These are phyloP conservation scores for Caenorhabditis briggsae DNA, from an alignment of 1,140 invertebrate genomes.

Conservation along the genomic window DNA sequence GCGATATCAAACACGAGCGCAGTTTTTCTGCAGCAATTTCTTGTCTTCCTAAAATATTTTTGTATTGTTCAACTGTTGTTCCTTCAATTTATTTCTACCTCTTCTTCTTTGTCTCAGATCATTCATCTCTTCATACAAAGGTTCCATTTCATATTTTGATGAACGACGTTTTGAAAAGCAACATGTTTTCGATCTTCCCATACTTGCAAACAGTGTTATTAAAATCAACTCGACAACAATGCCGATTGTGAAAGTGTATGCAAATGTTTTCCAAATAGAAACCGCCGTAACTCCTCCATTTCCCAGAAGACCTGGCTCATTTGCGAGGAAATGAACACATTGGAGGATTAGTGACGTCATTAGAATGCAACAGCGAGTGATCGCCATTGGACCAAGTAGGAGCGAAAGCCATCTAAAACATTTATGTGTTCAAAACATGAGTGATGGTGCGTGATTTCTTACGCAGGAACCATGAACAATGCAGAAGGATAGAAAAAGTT, in stretches of 20 bases:
- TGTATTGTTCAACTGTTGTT: neutral
- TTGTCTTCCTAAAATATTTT: constrained; percentile 5
- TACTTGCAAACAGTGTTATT: constrained; percentile 9
- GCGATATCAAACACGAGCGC: neutral
- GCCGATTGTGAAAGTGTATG: neutral
- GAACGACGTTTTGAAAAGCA: constrained; percentile 10
- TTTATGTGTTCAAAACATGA: neutral
- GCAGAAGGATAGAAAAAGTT: neutral
- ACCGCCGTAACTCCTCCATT: neutral
- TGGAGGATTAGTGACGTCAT: constrained; percentile 7
- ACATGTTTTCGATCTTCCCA: constrained; percentile 18
- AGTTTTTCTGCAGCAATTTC: constrained; percentile 1
- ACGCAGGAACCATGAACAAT: constrained; percentile 17
- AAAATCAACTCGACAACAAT: constrained; percentile 17
- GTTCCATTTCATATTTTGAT: constrained; percentile 43
- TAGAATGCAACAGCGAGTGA: neutral
- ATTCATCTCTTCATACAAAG: constrained; percentile 43
- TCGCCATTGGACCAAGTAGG: constrained; percentile 17
- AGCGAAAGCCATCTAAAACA: constrained; percentile 24
- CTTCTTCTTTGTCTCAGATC: constrained; percentile 19
- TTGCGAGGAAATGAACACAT: neutral
- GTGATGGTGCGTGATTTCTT: neutral
- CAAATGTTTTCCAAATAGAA: neutral
- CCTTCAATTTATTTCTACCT: neutral
- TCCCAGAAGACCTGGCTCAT: too few species aligned